Conservation (phyloP, 1,140 invertebrate genomes). For the Galendromus occidentalis region DNA sequence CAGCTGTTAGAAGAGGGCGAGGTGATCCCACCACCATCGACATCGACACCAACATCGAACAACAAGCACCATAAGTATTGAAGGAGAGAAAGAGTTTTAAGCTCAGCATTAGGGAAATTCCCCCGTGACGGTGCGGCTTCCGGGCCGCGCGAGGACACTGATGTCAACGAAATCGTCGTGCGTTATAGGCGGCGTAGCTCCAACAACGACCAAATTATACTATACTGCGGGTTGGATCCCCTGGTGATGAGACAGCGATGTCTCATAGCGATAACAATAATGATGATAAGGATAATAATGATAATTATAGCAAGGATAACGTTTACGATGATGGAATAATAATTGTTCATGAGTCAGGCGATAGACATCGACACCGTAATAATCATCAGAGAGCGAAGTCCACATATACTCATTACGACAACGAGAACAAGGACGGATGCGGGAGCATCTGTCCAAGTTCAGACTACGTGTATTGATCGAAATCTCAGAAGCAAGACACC, state of each 20-base stretch:
- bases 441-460: no score
- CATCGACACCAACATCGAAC: background rate
- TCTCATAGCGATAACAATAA: no score
- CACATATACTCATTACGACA: background rate
- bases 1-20: constrained; percentile 6
- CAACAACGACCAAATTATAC: background rate
- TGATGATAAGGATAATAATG: no score
- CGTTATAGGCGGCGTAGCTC: background rate
- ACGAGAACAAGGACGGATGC: background rate
- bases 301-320: no score
- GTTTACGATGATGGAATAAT: no score
- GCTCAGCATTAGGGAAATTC: background rate
- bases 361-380: background rate
- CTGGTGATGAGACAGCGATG: no score
- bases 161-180: no score
- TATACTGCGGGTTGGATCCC: no score
- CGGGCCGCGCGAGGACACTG: no score
- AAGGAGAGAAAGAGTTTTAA: background rate
- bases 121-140: no score
- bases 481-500: background rate
- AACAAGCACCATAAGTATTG: background rate
- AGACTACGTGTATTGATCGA: background rate
- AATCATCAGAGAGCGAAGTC: background rate
- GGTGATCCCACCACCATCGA: background rate
- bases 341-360: no score